phyloP scores from a whole-genome alignment of 2,888 invertebrate species.

The Carterocephalus palaemon region DNA sequence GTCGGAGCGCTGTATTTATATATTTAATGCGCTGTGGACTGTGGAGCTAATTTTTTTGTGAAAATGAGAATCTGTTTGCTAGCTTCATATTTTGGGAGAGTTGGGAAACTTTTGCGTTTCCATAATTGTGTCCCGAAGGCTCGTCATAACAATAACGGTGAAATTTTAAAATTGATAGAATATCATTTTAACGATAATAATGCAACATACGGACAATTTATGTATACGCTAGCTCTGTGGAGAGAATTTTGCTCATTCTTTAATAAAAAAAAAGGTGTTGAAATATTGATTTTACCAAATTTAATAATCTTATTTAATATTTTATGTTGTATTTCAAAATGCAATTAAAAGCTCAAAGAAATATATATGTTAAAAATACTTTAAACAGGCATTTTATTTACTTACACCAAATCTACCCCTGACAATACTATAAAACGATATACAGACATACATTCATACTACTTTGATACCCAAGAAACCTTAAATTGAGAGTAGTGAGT shows the following conservation, averaged over 20 bases:
- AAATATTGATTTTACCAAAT: slow-evolving; percentile 87
- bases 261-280: slow-evolving; percentile 71
- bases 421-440: slow-evolving; percentile 22
- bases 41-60: slow-evolving; percentile 4
- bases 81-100: slow-evolving; percentile 22
- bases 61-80: slow-evolving; percentile 18
- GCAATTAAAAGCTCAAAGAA: slow-evolving; percentile 92
- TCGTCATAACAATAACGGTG: slow-evolving; percentile 10
- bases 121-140: slow-evolving; percentile 15
- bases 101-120: neutral
- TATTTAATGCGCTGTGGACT: too few relatives aligned
- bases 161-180: slow-evolving; percentile 67
- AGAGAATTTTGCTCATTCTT: slow-evolving; percentile 82
- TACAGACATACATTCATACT: slow-evolving; percentile 18
- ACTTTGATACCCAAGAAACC: too few relatives aligned
- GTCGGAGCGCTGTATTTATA: slow-evolving; percentile 1
- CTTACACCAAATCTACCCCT: slow-evolving; percentile 21
- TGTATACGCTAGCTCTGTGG: slow-evolving; percentile 87
- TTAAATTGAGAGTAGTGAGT: too few relatives aligned
- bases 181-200: slow-evolving; percentile 81
- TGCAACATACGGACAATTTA: slow-evolving; percentile 81
- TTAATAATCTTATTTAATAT: slow-evolving; percentile 88
- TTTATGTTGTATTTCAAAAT: slow-evolving; percentile 90
- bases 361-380: slow-evolving; percentile 91
- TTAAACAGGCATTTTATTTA: slow-evolving; percentile 71